Base-by-base conservation (phyloP, 2,113 vertebrate species). In the Abramis brama region DNA sequence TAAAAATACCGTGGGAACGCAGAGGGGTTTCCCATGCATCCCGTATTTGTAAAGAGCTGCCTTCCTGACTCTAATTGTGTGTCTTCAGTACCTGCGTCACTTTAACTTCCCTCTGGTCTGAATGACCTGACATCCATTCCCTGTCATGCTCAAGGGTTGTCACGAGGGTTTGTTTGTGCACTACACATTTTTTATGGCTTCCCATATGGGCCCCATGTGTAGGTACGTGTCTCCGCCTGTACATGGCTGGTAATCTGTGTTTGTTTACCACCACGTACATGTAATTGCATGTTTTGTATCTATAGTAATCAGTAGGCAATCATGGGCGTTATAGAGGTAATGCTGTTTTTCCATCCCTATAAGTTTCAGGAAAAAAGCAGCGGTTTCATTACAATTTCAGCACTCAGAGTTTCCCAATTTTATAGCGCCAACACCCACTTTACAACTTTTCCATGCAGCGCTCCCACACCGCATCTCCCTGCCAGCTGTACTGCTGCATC, bases 351-450 rank as follows among this genome's bases (percentile, higher is more conserved):
- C 66, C 74, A 30, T 81, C 15, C 39, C 7, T 66, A 17, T 50
- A 45, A 3, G 59, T 66, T 78, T 43, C 19, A 62, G 75, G 68
- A 27, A 39, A 15, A 76, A 71, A 89, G 91, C 88, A 92, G 92
- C 89, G 91, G 90, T 86, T 92, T 91, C 85, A 88, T 33, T 86
- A 90, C 82, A 83, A 89, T 89, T 85, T 45, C 62, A 79, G 78
- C 89, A 87, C 7, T 74, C 68, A 91, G 87, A 85, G 83, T 91
- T 87, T 87, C 50, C 87, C 66, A 75, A 71, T 59, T 68, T 84
- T 83, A 39, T 55, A 77, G 87, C 71, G 90, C 91, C 92, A 91
- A 93, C 93, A 91, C 92, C 93, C 93, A 76, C 85, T 84, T 83
- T 86, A 84, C 62, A 88, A 52, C 19, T 88, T 86, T 88, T 86